Evolutionary conservation across 2,888 invertebrate species (phyloP), one percentile per base, ranked within the genome.

Genomic region (Sclerodermus sp.): DNA sequence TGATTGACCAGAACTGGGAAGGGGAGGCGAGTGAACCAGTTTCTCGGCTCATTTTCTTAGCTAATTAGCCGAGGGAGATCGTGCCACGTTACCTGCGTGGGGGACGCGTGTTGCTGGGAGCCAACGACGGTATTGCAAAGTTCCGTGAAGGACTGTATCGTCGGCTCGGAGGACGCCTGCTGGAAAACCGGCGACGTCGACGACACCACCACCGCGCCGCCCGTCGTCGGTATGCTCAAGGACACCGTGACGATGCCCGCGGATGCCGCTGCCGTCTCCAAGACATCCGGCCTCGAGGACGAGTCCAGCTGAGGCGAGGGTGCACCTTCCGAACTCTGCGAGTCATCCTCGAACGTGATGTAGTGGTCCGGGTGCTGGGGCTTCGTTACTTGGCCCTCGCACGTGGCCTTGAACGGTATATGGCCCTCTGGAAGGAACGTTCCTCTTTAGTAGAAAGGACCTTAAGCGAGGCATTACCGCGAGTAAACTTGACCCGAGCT

Each of bases 381-480:
- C 51, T 92, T 86, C 14, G 89, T 89, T 18, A 90, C 84, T 41
- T 91, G 87, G 0, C 94, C 95, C 76, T 96, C 96, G 74, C 91
- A 89, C 41, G 96, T 96, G 37, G 93, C 91, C 74, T 90, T 93
- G 80, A 96, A 97, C 44, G 91, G 89, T 65, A 97, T 89, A 57
- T 89, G 86, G 49, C 96, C 96, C 80, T 95, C 86, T 86, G 78
- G 6, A 46, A 44, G 43, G 6, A 5, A n/a, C n/a, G n/a, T n/a
- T n/a, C n/a, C n/a, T n/a, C n/a, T n/a, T n/a, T n/a, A n/a, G n/a
- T n/a, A n/a, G n/a, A n/a, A n/a, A n/a, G n/a, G n/a, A n/a, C n/a
- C n/a, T n/a, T n/a, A n/a, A n/a, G n/a, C n/a, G n/a, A n/a, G n/a
- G n/a, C n/a, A n/a, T n/a, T n/a, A n/a, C n/a, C n/a, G n/a, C n/a